phyloP scores from a whole-genome alignment of 2,888 invertebrate species.

The Cactoblastis cactorum region DNA sequence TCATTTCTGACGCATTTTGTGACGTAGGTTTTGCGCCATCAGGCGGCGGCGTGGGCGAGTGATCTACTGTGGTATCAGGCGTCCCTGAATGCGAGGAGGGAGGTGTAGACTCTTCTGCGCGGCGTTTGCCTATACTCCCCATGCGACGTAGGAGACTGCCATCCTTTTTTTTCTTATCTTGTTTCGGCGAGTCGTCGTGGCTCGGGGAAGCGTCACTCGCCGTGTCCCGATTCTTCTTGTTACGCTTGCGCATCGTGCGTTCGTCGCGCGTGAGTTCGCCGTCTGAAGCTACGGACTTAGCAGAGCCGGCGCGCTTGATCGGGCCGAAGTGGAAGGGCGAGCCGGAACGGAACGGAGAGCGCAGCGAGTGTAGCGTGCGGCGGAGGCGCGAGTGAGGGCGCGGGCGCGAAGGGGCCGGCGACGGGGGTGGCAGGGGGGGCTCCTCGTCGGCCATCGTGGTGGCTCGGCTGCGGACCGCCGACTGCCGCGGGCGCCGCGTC shows the following conservation, averaged over 20 bases:
- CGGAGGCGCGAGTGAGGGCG: constrained; percentile 61
- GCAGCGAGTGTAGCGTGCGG: constrained; percentile 69
- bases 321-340: constrained; percentile 76
- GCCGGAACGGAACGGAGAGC: constrained; percentile 72
- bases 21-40: constrained; percentile 1
- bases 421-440: constrained; percentile 48
- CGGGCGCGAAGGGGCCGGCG: constrained; percentile 38
- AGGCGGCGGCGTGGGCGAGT: constrained; percentile 9
- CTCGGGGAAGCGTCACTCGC: constrained; percentile 53
- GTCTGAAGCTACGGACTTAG: constrained; percentile 70
- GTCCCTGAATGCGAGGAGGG: constrained; percentile 28
- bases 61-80: constrained; percentile 24
- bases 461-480: constrained; percentile 45
- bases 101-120: constrained; percentile 41
- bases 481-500: constrained; percentile 45
- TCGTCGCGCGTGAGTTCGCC: constrained; percentile 68
- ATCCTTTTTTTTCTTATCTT: constrained; percentile 63
- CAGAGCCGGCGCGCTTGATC: constrained; percentile 65
- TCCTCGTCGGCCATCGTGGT: constrained; percentile 61
- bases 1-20: constrained; percentile 8
- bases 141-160: constrained; percentile 55
- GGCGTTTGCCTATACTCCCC: constrained; percentile 64
- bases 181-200: constrained; percentile 59
- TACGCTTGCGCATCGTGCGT: constrained; percentile 75
- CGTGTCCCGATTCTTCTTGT: constrained; percentile 65